phyloP scores from a whole-genome alignment of 1,140 invertebrate species.

The Daktulosphaira vitifoliae region DNA sequence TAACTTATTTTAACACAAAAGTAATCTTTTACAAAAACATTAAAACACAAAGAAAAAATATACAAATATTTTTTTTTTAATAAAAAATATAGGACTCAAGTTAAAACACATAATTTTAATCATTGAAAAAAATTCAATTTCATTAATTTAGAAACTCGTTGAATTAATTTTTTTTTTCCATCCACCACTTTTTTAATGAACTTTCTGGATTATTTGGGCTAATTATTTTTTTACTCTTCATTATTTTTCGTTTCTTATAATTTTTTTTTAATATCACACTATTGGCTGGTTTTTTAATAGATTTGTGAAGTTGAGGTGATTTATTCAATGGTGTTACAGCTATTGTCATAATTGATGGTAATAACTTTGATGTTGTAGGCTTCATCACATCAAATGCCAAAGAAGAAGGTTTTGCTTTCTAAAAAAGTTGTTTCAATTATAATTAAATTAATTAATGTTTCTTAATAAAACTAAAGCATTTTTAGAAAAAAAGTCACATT shows the following conservation, averaged over 20 bases:
- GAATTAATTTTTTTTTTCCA: constrained; percentile 18
- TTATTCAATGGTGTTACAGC: not conserved
- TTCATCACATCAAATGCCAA: constrained; percentile 20
- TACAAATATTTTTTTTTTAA: too few species aligned
- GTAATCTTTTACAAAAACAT: too few species aligned
- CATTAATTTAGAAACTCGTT: not conserved
- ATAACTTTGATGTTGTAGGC: constrained; percentile 18
- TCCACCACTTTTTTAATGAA: not conserved
- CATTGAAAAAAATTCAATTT: too few species aligned
- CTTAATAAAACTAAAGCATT: too few species aligned
- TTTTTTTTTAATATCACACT: constrained; percentile 22
- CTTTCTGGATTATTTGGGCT: constrained; percentile 11
- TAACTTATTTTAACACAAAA: too few species aligned
- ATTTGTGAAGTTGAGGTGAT: constrained; percentile 9
- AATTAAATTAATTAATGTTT: too few species aligned
- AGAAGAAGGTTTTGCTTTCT: constrained; percentile 9
- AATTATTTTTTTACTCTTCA: constrained; percentile 2
- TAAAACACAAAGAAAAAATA: too few species aligned
- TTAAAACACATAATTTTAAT: too few species aligned
- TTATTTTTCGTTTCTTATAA: constrained; percentile 7
- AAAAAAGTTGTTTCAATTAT: too few species aligned
- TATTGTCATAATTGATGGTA: constrained; percentile 2
- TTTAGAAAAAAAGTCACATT: too few species aligned
- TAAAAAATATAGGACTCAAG: too few species aligned
- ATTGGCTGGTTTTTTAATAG: constrained; percentile 6